Percentiles rank a stretch among this genome's conserved stretches.
phyloP scores from a whole-genome alignment of 35 echinoderm and acorn worm species.

The Apostichopus californicus region DNA sequence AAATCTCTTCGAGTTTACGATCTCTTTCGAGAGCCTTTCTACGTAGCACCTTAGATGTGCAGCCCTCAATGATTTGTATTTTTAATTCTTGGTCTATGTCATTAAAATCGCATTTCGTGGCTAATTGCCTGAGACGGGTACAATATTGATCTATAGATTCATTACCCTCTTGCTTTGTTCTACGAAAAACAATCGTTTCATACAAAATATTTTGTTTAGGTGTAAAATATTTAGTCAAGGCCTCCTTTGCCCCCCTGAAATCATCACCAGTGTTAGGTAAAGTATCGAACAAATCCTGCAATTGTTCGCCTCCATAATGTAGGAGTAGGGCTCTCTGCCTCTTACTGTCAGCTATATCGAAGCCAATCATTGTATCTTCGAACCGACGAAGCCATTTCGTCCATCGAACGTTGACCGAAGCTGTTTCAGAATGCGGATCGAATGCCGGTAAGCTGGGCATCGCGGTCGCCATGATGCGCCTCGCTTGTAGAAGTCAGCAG shows the following conservation, averaged over 20 bases:
- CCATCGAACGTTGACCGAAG: conserved; percentile 39
- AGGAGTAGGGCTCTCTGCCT: conserved; percentile 59
- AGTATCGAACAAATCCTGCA: conserved; percentile 64
- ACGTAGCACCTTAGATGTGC: conserved; percentile 40
- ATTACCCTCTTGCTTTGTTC: conserved; percentile 56
- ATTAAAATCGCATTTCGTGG: conserved; percentile 66
- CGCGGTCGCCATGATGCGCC: too few species aligned
- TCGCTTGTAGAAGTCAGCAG: too few species aligned
- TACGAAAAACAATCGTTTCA: conserved; percentile 69
- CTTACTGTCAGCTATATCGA: conserved; percentile 50
- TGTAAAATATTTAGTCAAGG: conserved; percentile 34
- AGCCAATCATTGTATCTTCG: conserved; percentile 69
- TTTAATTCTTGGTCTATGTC: conserved; percentile 62
- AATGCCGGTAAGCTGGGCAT: conserved; percentile 19
- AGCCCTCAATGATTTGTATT: conserved; percentile 65
- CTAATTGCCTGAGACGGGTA: conserved; percentile 52
- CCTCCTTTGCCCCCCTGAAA: conserved; percentile 36
- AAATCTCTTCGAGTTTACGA: neutral
- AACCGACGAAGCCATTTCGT: conserved; percentile 53
- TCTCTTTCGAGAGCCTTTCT: conserved; percentile 45
- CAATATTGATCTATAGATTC: conserved; percentile 72
- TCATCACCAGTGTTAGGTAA: conserved; percentile 51
- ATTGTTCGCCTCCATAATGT: conserved; percentile 55
- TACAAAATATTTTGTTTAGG: conserved; percentile 59
- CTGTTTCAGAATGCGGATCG: conserved; percentile 56